Evolutionary conservation across 2,888 invertebrate species (phyloP).

Genomic region (Erebia aethiops): DNA sequence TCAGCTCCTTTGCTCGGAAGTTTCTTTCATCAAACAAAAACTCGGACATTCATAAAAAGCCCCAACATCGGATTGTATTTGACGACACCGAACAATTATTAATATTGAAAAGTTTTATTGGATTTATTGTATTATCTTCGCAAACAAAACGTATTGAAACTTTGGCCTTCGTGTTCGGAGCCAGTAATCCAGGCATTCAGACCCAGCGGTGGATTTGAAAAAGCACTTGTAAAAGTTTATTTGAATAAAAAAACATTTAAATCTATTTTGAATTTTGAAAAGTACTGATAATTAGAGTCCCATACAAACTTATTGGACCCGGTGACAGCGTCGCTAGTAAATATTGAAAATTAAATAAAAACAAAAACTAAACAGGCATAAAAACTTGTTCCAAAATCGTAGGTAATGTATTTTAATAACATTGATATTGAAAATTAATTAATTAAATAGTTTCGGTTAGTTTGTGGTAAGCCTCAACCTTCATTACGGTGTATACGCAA

Average conservation of each 20-base stretch:
- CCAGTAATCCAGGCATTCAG: too few relatives aligned
- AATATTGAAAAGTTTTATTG: constrained; percentile 3
- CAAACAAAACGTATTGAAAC: neutral
- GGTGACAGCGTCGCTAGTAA: too few relatives aligned
- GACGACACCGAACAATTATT: neutral
- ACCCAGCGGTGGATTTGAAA: too few relatives aligned
- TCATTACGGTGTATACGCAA: neutral
- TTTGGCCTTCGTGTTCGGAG: neutral
- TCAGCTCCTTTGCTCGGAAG: constrained; percentile 12
- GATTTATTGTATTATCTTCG: neutral
- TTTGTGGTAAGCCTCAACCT: neutral
- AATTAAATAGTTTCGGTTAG: neutral
- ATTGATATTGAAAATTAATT: neutral
- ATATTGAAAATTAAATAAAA: too few relatives aligned
- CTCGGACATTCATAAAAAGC: neutral
- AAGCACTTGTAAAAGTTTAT: too few relatives aligned
- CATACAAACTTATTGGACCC: too few relatives aligned
- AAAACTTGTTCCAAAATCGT: neutral
- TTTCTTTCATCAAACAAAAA: constrained; percentile 30
- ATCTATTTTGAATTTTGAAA: too few relatives aligned
- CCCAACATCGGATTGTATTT: neutral
- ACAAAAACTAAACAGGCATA: too few relatives aligned
- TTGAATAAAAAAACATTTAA: too few relatives aligned
- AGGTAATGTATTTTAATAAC: neutral
- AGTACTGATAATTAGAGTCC: too few relatives aligned